Evolutionary conservation across 2,797 vertebrate species (phyloP).

Genomic region (Limosa lapponica): DNA sequence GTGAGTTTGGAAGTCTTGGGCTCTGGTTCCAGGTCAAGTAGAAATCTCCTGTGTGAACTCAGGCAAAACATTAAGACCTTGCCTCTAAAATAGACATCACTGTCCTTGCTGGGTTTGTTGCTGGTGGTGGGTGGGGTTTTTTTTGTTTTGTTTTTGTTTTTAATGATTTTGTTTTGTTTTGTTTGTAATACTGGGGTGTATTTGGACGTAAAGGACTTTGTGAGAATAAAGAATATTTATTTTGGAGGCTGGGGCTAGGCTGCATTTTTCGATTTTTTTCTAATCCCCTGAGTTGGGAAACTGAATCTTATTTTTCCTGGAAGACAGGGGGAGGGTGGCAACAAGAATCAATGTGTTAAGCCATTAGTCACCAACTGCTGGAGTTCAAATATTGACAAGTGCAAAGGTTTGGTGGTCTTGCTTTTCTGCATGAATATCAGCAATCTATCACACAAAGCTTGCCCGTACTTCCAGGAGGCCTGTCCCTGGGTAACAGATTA

Average conservation of each 20-base stretch:
- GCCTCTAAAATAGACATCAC: not conserved
- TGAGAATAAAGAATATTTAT: slow-evolving; percentile 7
- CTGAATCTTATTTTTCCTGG: slow-evolving; percentile 52
- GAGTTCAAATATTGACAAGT: slow-evolving; percentile 70
- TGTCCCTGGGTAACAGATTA: not conserved
- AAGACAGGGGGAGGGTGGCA: slow-evolving; percentile 43
- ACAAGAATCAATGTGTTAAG: slow-evolving; percentile 51
- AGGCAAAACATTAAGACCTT: not conserved
- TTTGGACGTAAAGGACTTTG: not conserved
- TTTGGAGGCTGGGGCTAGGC: not conserved
- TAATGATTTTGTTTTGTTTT: not conserved
- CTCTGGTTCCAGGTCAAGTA: not conserved
- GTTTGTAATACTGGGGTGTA: not conserved
- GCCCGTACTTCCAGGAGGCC: slow-evolving; percentile 5
- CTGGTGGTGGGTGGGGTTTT: not conserved
- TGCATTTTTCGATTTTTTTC: not conserved
- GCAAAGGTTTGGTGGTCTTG: slow-evolving; percentile 65
- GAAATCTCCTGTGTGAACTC: not conserved
- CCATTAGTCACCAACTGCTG: slow-evolving; percentile 39
- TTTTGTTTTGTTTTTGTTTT: not conserved
- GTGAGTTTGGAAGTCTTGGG: not conserved
- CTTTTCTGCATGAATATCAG: slow-evolving; percentile 43
- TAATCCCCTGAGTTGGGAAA: slow-evolving; percentile 25
- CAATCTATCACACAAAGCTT: not conserved
- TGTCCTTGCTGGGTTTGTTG: not conserved